Base-by-base conservation (phyloP, 2,797 vertebrate species). In the Chaetodon trifasciatus region DNA sequence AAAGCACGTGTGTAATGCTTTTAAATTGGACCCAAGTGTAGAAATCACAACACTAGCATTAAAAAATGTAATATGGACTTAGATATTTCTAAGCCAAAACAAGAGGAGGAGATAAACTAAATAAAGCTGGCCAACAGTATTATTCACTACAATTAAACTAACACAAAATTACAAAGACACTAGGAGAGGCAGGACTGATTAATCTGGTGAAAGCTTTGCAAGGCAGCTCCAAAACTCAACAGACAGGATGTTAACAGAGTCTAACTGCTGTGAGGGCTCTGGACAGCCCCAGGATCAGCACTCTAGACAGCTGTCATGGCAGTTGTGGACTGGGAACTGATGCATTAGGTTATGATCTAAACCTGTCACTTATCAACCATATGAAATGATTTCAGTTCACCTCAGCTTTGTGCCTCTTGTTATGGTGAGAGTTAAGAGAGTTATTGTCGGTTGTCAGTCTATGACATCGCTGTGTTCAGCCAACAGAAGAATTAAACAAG, bases 261-360 rank as follows among this genome's bases (percentile, higher is more conserved):
- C 19, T 50, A 65, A 62, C n/a, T 69, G 74, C 42, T 61, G 46
- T 44, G 28, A 61, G 8, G 19, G 39, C 23, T 24, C 46, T 10
- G 8, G 9, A 37, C 63, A 60, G 58, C 23, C 52, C 1, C 70
- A 64, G 21, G 53, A 50, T 52, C 74, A 73, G 72, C 44, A 70
- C 53, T 56, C 60, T 23, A 66, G 19, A 70, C 64, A 74, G 50
- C 8, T 0, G 19, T 16, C 13, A 8, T 37, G 16, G 16, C 35
- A 55, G 15, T 23, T 8, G 0, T 37, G 46, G 21, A 35, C 12
- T 64, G 12, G 2, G 23, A 63, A 12, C n/a, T 58, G 53, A 6
- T 6, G 19, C 37, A 32, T 32, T 8, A 28, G 13, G 42, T 9
- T 52, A 21, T 42, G 17, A 64, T 50, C 39, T 10, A 53, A 53